Base-by-base conservation (phyloP, 2,797 vertebrate species). In the Phataginus tricuspis region DNA sequence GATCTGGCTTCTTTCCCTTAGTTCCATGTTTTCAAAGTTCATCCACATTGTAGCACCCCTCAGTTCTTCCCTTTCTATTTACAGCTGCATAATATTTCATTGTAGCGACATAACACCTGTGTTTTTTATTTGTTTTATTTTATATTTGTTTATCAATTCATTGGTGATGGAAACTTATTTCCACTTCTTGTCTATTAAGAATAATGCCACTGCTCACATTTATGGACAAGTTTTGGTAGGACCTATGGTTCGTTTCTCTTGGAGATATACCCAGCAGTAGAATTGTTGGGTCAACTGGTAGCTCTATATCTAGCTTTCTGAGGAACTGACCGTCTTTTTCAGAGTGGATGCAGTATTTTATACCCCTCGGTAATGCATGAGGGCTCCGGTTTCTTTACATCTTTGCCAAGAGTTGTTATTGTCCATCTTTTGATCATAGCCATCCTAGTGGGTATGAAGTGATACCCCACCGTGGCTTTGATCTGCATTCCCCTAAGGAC, bases 231-330 rank as follows among this genome's bases (percentile, higher is more conserved):
- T 77, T 77, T 34, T 34, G 49, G 19, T 13, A 77, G 74, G 31
- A 77, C 74, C 23, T 34, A 53, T 13, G 11, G 6, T 77, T 51
- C 53, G 49, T n/a, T 23, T n/a, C 74, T 23, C 11, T 23, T 19
- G 74, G 74, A 34, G n/a, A 23, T n/a, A 75, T 53, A 77, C 74
- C 74, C 53, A 77, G 49, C 11, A 51, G 31, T 34, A 23, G 49
- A 53, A 34, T 12, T 53, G 49, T 49, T 14, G 53, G 74, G 49
- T 77, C 49, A 34, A 53, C n/a, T 53, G 74, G 53, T 53, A 77
- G 34, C 49, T 53, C 72, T 75, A 75, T 75, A 77, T 77, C 51
- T 77, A 77, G 34, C 74, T 77, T 77, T 77, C 53, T 53, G 74
- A 77, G 49, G 74, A 34, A 23, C 74, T 53, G 74, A 49, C 74